A percentile compares a stretch with the other conserved stretches of the same genome.
phyloP scores from a whole-genome alignment of 2,888 invertebrate genomes.

The Synanthedon tipuliformis region DNA sequence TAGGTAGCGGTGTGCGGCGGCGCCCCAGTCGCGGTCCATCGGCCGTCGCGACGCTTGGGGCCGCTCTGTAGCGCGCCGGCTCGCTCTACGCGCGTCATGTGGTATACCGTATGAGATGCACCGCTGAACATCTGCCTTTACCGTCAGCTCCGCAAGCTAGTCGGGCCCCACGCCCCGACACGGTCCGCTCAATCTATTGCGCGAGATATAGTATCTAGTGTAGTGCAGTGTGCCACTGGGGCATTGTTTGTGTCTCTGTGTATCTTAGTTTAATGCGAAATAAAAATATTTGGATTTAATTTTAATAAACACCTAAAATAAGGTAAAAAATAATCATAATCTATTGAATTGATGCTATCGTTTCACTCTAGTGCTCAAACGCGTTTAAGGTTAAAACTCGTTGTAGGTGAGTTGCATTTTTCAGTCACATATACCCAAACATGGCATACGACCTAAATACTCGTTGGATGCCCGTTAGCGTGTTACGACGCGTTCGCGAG shows the following conservation, averaged over 20 bases:
- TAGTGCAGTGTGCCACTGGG: slow-evolving; percentile 47
- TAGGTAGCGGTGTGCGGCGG: slow-evolving; percentile 61
- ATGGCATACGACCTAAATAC: background rate
- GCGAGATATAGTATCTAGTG: slow-evolving; percentile 14
- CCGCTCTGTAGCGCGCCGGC: slow-evolving; percentile 60
- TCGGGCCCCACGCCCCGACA: slow-evolving; percentile 9
- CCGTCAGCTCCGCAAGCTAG: slow-evolving; percentile 14
- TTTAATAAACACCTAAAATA: background rate
- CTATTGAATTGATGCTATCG: slow-evolving; percentile 29
- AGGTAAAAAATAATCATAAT: background rate
- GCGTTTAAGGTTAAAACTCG: too few species aligned
- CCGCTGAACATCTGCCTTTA: slow-evolving; percentile 34
- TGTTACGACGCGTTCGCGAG: slow-evolving; percentile 40
- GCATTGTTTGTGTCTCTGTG: slow-evolving; percentile 35
- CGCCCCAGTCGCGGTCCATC: slow-evolving; percentile 69
- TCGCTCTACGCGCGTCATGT: slow-evolving; percentile 37
- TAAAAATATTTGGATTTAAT: background rate
- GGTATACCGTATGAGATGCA: slow-evolving; percentile 44
- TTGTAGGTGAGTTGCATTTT: too few species aligned
- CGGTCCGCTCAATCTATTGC: slow-evolving; percentile 11
- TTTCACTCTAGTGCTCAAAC: slow-evolving; percentile 27
- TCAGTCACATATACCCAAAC: background rate
- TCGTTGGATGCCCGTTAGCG: slow-evolving; percentile 23
- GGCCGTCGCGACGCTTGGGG: slow-evolving; percentile 68
- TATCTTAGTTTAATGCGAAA: background rate